phyloP scores from a whole-genome alignment of 1,140 invertebrate species.

The Leptoteleia sp. region DNA sequence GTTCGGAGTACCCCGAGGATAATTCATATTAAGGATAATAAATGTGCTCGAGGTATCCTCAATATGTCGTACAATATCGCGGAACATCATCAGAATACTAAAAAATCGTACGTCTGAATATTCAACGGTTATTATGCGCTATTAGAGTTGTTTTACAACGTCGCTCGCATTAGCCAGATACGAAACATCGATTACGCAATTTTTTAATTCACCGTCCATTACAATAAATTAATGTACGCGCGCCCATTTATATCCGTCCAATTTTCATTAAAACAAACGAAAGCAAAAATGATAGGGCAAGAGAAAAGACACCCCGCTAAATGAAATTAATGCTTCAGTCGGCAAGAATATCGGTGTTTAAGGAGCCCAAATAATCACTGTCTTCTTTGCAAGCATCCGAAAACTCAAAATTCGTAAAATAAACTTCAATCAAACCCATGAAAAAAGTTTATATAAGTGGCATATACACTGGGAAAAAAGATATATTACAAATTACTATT shows the following conservation, averaged over 20 bases:
- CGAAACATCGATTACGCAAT: constrained; percentile 4
- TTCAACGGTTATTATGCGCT: constrained; percentile 25
- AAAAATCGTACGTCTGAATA: constrained; percentile 32
- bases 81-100: constrained; percentile 38
- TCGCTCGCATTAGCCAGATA: constrained; percentile 15
- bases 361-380: no score
- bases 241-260: not conserved
- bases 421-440: no score
- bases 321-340: no score
- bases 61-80: constrained; percentile 46
- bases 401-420: no score
- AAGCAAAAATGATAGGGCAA: not conserved
- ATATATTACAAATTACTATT: no score
- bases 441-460: no score
- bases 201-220: constrained; percentile 20
- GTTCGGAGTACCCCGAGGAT: constrained; percentile 18
- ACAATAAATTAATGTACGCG: constrained; percentile 6
- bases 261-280: not conserved
- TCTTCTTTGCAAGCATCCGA: no score
- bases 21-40: constrained; percentile 48
- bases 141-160: constrained; percentile 38
- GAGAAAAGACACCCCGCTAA: no score
- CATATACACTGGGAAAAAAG: no score
- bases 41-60: constrained; percentile 34
- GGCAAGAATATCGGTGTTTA: no score